Base-by-base conservation (phyloP, 1,140 invertebrate species). In the Scaptomyza pallida region DNA sequence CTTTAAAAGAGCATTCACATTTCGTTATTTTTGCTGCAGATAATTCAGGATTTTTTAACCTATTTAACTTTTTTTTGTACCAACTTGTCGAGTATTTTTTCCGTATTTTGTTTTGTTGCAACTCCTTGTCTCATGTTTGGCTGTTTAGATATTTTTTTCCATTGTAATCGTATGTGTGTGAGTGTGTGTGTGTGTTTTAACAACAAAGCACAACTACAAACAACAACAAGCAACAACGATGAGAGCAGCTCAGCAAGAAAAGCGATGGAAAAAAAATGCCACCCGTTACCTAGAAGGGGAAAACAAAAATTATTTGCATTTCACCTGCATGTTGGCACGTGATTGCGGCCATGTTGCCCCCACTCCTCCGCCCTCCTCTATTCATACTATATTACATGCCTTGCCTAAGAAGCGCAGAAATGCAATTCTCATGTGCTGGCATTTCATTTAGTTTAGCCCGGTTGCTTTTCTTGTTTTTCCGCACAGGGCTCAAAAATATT, bases 241-340 rank as follows among this genome's bases (percentile, higher is more conserved):
- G 26, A 63, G 48, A 55, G 50, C 52, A 57, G 41, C 60, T 67
- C 23, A 57, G 26, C 45, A 47, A 54, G 44, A 50, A 48, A 37
- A 59, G 16, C 55, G 33, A 19, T 43, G 17, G 41, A 51, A 48
- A 35, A 35, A 52, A 72, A 72, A 52, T 71, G 51, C 60, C 37
- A 75, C 69, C 73, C 60, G n/a, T 41, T 68, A 73, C 68, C 33
- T 3, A 5, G 12, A 30, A 70, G 76, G 74, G 75, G 79, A 85
- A 86, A 88, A 78, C 78, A 86, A 85, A 86, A 85, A 81, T 85
- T 81, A 85, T 85, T 85, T 86, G 81, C 81, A 85, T 85, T 85
- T 85, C 74, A 78, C 81, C 81, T 78, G 81, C 77, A 86, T 88
- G 82, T 81, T 86, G 81, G 72, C 81, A 83, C 80, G 81, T 83